Percentiles rank a stretch among this genome's conserved stretches.
These are phyloP conservation scores for Lepeophtheirus nordmannii DNA, from an alignment of 2,888 invertebrate genomes.

Conservation along the genomic window DNA sequence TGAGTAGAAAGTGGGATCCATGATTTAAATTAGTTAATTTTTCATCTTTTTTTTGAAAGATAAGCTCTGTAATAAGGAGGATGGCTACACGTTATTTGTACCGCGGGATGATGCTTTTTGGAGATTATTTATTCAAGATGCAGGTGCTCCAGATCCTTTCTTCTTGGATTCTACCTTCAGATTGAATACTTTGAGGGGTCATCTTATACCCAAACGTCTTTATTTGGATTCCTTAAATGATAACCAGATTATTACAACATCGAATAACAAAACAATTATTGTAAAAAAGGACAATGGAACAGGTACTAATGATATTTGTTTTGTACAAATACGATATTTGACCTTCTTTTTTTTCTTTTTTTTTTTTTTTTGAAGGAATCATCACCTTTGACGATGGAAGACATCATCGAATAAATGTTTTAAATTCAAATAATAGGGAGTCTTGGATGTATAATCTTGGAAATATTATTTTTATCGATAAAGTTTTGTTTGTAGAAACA, in stretches of 20 bases:
- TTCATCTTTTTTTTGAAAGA: neutral
- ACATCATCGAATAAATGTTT: neutral
- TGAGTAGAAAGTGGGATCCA: neutral
- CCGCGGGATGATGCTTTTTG: conserved; percentile 14
- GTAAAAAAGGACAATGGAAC: neutral
- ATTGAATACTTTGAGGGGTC: neutral
- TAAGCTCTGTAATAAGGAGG: neutral
- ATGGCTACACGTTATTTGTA: conserved; percentile 9
- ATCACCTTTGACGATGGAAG: conserved; percentile 6
- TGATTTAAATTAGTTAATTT: neutral
- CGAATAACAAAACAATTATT: neutral
- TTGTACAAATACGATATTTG: no score
- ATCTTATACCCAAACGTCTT: neutral
- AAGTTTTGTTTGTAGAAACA: conserved; percentile 38
- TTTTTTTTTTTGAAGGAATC: neutral
- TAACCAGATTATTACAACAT: neutral
- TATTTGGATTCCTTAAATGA: neutral
- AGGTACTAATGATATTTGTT: neutral
- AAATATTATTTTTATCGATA: conserved; percentile 48
- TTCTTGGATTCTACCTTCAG: neutral
- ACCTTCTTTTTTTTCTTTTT: neutral
- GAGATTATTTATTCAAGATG: conserved; percentile 14
- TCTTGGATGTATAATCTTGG: conserved; percentile 49
- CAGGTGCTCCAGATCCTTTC: conserved; percentile 13
- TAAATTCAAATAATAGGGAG: conserved; percentile 35